Base-by-base conservation (phyloP, 2,888 invertebrate species). In the Ophraella communa region DNA sequence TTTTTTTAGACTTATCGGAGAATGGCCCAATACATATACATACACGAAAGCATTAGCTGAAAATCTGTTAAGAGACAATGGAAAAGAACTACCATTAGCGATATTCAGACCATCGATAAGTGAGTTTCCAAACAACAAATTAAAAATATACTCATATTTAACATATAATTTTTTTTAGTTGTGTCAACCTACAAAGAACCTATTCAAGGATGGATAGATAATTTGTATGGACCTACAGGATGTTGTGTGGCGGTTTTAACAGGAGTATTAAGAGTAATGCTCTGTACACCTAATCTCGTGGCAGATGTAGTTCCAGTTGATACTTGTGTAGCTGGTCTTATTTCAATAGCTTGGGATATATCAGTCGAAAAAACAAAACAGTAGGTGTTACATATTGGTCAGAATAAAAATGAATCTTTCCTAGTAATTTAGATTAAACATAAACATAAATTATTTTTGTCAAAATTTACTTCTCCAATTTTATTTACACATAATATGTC, bases 1-100 rank as follows among this genome's bases (percentile, higher is more conserved):
- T n/a, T n/a, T 62, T 82, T 84, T 21, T 79, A 88, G 88, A 35
- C 81, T 88, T n/a, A 76, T 88, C 18, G 87, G 86, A 17, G 78
- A 84, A 0, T 91, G 92, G 85, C 94, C 94, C 0, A 95, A 95
- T 79, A 94, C 94, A 0, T 95, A 95, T 82, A 91, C 93, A 0
- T 93, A 90, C 78, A 94, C 94, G 1, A 95, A 95, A 83, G 92
- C 93, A 0, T 77, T 95, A 55, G 93, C 93, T 0, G 95, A 95
- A 78, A 86, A 88, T 70, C 83, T 90, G 62, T 79, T 94, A 0
- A 81, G 85, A 33, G 81, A 84, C 14, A 87, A 87, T 65, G 86
- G 87, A 4, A 83, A 82, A 11, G 85, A 84, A 10, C 78, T 94
- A 33, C 93, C 93, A 0, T 79, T 94, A 10, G 91, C 90, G 52